phyloP scores from a whole-genome alignment of 2,113 vertebrate species.

The Sinocyclocheilus rhinocerous region DNA sequence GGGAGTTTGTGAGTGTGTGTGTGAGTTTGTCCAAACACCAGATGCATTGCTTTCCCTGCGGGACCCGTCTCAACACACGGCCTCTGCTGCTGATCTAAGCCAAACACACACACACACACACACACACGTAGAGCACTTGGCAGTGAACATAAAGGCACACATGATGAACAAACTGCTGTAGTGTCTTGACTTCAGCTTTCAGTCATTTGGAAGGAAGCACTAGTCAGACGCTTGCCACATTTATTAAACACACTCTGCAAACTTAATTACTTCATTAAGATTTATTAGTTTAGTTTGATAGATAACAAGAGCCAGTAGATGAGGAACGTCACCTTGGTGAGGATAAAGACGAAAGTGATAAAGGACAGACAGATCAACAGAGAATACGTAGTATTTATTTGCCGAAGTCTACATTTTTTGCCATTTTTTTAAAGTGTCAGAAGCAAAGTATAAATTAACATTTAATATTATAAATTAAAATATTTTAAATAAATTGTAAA shows the following conservation, averaged over 20 bases:
- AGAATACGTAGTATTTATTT: not conserved
- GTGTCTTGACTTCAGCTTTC: not conserved
- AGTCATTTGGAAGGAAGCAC: not conserved
- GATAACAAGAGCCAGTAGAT: not conserved
- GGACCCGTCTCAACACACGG: not conserved
- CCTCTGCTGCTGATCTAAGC: slow-evolving; percentile 4
- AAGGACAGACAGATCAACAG: not conserved
- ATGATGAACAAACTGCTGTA: not conserved
- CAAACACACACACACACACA: not conserved
- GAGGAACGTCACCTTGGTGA: not conserved
- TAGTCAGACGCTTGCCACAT: not conserved
- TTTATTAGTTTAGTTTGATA: not conserved
- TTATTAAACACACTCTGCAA: not conserved
- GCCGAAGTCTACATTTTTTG: too few species aligned
- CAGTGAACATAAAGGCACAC: slow-evolving; percentile 4
- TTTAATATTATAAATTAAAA: too few species aligned
- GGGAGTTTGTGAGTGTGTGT: not conserved
- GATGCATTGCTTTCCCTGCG: not conserved
- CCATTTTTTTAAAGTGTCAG: not conserved
- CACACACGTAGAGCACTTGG: slow-evolving; percentile 12
- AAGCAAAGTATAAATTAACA: not conserved
- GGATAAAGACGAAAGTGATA: not conserved
- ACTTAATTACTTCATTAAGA: not conserved
- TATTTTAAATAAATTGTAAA: too few species aligned
- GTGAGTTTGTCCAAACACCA: not conserved